Conservation (phyloP, 37 sponge, comb jelly and placozoan genomes). For the Dysidea cf. avara region DNA sequence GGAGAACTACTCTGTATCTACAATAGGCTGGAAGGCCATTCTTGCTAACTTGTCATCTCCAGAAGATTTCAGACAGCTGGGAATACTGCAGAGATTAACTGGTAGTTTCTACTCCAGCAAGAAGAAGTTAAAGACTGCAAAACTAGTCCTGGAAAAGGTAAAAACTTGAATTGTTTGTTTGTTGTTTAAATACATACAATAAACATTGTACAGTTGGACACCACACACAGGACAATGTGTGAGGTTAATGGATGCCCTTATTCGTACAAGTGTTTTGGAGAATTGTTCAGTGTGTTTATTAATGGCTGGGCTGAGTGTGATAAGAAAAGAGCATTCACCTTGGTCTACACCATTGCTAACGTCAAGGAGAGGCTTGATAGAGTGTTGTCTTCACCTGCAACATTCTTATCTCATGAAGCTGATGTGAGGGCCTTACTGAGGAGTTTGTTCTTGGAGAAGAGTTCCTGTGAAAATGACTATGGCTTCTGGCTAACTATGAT, state of each 20-base stretch:
- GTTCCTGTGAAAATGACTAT: slow-evolving; percentile 26
- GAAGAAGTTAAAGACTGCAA: slow-evolving; percentile 24
- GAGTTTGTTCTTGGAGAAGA: slow-evolving; percentile 12
- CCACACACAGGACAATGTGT: slow-evolving; percentile 6
- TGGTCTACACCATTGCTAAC: slow-evolving; percentile 29
- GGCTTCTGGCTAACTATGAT: slow-evolving; percentile 52
- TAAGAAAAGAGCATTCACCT: slow-evolving; percentile 33
- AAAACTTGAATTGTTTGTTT: not conserved
- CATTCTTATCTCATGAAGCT: slow-evolving; percentile 26
- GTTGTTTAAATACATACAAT: too few relatives aligned
- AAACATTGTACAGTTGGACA: slow-evolving; percentile 23
- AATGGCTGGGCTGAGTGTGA: slow-evolving; percentile 33
- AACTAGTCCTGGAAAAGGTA: slow-evolving; percentile 38
- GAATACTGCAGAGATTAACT: not conserved
- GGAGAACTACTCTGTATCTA: slow-evolving; percentile 16
- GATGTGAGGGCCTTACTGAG: slow-evolving; percentile 36
- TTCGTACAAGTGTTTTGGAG: slow-evolving; percentile 43
- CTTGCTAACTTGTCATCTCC: not conserved
- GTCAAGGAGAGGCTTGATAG: not conserved
- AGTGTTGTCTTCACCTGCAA: slow-evolving; percentile 7
- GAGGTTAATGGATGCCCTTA: not conserved
- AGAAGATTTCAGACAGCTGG: not conserved
- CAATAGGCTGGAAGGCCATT: too few relatives aligned
- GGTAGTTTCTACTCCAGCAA: not conserved
- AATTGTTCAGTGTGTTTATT: slow-evolving; percentile 14